A percentile compares a stretch with the other conserved stretches of the same genome.
These are phyloP conservation scores for Ophion ellenae DNA, from an alignment of 2,888 invertebrate genomes.

Conservation along the genomic window DNA sequence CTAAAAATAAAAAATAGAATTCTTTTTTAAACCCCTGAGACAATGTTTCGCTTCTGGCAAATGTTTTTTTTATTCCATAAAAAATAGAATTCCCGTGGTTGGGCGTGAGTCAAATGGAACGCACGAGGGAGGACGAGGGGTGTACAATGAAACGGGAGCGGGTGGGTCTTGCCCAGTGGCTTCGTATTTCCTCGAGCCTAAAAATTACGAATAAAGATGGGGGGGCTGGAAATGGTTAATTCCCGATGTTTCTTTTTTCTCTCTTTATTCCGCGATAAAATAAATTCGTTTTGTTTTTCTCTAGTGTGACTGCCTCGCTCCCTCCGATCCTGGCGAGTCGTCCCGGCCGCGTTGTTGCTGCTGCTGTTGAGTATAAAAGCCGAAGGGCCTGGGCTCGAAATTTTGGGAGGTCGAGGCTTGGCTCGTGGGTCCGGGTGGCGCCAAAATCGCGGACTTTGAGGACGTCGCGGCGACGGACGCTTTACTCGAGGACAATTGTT, in stretches of 20 bases:
- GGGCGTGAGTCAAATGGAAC: background rate
- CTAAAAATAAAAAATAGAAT: constrained; percentile 39
- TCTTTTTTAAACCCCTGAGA: background rate
- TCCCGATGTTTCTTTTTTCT: background rate
- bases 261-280: background rate
- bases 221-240: background rate
- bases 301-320: constrained; percentile 66
- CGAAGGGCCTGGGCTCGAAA: constrained; percentile 77
- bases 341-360: constrained; percentile 34
- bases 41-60: background rate
- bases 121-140: background rate
- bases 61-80: constrained; percentile 41
- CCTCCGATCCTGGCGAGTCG: constrained; percentile 63
- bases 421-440: constrained; percentile 46
- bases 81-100: constrained; percentile 48
- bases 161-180: background rate
- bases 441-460: constrained; percentile 49
- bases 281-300: constrained; percentile 4
- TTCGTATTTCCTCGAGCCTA: background rate
- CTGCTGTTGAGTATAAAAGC: constrained; percentile 80
- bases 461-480: constrained; percentile 69
- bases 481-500: constrained; percentile 70
- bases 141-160: background rate
- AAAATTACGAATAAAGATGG: background rate
- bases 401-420: constrained; percentile 64